phyloP scores from a whole-genome alignment of 2,113 vertebrate genomes.

The Argyrosomus japonicus region DNA sequence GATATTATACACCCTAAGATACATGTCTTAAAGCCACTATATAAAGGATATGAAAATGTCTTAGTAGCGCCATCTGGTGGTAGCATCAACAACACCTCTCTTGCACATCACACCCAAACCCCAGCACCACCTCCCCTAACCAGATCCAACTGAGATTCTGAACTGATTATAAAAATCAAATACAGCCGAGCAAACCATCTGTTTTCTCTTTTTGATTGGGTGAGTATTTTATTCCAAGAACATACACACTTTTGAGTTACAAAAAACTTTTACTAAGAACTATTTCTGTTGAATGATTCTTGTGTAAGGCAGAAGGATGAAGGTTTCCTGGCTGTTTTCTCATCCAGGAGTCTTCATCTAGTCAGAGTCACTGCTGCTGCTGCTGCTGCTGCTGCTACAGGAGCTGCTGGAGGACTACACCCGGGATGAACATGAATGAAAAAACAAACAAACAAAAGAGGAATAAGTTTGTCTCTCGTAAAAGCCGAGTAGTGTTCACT shows the following conservation, averaged over 20 bases:
- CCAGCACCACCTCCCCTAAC: background rate
- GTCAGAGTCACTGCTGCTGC: slow-evolving; percentile 76
- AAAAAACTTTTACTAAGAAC: too few relatives aligned
- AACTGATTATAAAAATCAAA: background rate
- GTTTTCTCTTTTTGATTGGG: slow-evolving; percentile 25
- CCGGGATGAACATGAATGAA: background rate
- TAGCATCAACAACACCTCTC: background rate
- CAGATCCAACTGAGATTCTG: background rate
- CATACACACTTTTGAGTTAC: background rate
- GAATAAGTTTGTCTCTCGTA: background rate
- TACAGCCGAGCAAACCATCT: background rate
- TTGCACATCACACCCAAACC: background rate
- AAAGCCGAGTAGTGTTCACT: background rate
- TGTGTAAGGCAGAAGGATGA: too few relatives aligned
- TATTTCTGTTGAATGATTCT: too few relatives aligned
- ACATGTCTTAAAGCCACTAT: too few relatives aligned
- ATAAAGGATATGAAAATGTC: background rate
- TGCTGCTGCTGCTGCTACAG: slow-evolving; percentile 66
- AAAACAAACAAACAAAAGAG: background rate
- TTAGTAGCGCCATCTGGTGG: background rate
- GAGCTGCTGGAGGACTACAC: slow-evolving; percentile 76
- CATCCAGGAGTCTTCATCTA: slow-evolving; percentile 42
- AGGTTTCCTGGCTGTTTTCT: background rate
- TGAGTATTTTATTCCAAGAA: background rate
- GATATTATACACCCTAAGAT: too few relatives aligned